phyloP scores from a whole-genome alignment of 2,797 vertebrate species.

The Megalops cyprinoides region DNA sequence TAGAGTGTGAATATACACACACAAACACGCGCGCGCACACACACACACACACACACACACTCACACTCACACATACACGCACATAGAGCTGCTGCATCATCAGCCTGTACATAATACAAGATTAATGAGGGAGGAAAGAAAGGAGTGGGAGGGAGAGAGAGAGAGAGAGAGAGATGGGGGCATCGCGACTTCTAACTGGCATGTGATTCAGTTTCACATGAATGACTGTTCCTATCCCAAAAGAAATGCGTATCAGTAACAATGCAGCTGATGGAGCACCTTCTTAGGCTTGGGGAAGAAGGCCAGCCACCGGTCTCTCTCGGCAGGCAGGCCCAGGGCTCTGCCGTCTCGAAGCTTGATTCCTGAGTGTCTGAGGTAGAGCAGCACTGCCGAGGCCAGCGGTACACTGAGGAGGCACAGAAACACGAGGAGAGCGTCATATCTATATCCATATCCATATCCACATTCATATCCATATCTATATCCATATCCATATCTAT shows the following conservation, averaged over 20 bases:
- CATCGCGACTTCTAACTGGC: too few relatives aligned
- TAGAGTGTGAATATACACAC: too few relatives aligned
- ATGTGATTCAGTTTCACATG: too few relatives aligned
- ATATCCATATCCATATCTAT: background rate
- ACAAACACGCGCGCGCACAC: too few relatives aligned
- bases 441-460: background rate
- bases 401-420: conserved; percentile 75
- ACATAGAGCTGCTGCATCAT: background rate
- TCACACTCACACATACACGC: background rate
- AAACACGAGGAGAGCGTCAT: background rate
- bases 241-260: too few relatives aligned
- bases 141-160: background rate
- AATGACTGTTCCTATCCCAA: too few relatives aligned
- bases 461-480: background rate
- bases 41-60: too few relatives aligned
- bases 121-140: background rate
- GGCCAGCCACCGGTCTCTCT: conserved; percentile 91
- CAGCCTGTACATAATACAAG: too few relatives aligned
- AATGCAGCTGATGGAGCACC: too few relatives aligned
- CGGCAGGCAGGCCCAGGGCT: conserved; percentile 67
- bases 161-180: too few relatives aligned
- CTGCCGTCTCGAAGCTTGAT: conserved; percentile 85
- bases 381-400: conserved; percentile 84
- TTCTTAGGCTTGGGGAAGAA: conserved; percentile 91
- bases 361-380: conserved; percentile 85